These are phyloP conservation scores for Halcyon badia DNA, from an alignment of 2,797 vertebrate species.

Conservation along the genomic window DNA sequence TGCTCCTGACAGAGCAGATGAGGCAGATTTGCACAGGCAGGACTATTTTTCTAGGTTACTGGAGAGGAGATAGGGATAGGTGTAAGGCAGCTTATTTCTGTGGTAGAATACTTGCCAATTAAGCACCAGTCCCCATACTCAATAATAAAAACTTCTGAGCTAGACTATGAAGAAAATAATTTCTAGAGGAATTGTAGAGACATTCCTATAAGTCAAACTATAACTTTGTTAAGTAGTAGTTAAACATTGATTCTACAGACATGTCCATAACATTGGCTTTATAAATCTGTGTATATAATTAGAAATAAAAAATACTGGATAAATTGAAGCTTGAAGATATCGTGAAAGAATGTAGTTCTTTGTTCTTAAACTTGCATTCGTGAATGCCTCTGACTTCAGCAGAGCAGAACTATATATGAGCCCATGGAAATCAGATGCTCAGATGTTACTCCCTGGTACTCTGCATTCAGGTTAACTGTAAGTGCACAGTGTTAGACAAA, in stretches of 20 bases:
- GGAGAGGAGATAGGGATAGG: not conserved
- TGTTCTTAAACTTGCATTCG: not conserved
- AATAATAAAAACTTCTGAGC: not conserved
- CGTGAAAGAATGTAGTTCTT: not conserved
- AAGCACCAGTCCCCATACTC: not conserved
- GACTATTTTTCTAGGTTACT: not conserved
- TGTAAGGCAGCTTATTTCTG: not conserved
- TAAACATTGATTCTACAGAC: not conserved
- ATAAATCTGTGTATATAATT: not conserved
- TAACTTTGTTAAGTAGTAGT: not conserved
- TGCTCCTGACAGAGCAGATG: not conserved
- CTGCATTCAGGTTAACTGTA: not conserved
- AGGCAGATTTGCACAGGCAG: not conserved
- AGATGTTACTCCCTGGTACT: not conserved
- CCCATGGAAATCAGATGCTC: not conserved
- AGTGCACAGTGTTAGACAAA: not conserved
- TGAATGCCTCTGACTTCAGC: not conserved
- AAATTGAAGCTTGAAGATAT: not conserved
- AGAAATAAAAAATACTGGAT: not conserved
- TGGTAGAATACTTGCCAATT: not conserved
- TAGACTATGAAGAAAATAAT: not conserved
- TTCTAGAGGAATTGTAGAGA: not conserved
- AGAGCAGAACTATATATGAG: not conserved
- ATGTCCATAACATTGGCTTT: not conserved
- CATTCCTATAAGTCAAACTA: not conserved